phyloP scores from a whole-genome alignment of 1,140 invertebrate genomes.

The Micrasema minimum region DNA sequence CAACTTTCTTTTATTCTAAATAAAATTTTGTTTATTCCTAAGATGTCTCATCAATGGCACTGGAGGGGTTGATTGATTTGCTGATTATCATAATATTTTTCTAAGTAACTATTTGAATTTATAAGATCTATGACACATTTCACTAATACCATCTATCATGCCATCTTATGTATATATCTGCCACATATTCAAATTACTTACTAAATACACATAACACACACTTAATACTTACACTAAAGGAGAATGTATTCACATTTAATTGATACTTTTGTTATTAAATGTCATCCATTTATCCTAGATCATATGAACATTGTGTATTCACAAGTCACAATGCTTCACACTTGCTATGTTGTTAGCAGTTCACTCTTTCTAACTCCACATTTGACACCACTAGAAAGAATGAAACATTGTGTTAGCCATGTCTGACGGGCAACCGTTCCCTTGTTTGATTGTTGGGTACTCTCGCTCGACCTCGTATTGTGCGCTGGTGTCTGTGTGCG shows the following conservation, averaged over 20 bases:
- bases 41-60: no score
- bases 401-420: conserved; percentile 59
- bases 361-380: conserved; percentile 17
- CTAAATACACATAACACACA: no score
- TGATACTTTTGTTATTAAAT: neutral
- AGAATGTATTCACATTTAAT: neutral
- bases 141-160: neutral
- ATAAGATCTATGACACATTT: no score
- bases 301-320: no score
- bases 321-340: no score
- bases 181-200: no score
- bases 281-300: neutral
- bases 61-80: no score
- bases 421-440: conserved; percentile 84
- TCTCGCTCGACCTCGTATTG: conserved; percentile 68
- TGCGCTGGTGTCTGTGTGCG: conserved; percentile 60
- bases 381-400: conserved; percentile 45
- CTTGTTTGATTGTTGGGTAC: conserved; percentile 85
- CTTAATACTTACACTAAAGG: neutral
- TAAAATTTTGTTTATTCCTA: no score
- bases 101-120: no score
- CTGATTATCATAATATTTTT: no score
- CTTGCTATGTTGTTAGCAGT: neutral
- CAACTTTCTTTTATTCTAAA: no score
- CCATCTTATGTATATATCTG: neutral